phyloP scores from a whole-genome alignment of 2,797 vertebrate species.

The Coccyzus lansbergi region DNA sequence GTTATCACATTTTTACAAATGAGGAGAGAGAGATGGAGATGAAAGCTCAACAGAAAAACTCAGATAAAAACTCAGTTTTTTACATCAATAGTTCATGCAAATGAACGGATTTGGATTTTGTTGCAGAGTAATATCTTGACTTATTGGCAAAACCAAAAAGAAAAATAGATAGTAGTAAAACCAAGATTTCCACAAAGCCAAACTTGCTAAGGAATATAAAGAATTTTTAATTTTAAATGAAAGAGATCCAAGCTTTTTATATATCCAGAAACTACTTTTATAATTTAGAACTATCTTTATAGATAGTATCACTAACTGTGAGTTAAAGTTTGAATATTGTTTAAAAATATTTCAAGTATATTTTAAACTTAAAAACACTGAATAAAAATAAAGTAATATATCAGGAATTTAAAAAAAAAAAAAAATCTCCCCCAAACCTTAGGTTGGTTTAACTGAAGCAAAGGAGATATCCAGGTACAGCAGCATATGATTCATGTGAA shows the following conservation, averaged over 20 bases:
- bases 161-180: neutral
- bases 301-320: neutral
- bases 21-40: neutral
- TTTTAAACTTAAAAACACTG: neutral
- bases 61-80: neutral
- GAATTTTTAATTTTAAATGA: neutral
- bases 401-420: neutral
- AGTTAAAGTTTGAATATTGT: neutral
- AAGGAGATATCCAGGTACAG: neutral
- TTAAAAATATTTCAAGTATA: neutral
- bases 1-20: neutral
- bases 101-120: neutral
- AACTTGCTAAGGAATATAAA: neutral
- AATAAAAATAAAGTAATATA: neutral
- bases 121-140: neutral
- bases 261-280: neutral
- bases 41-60: neutral
- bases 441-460: neutral
- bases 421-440: neutral
- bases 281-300: neutral
- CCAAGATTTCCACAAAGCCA: neutral
- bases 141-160: neutral
- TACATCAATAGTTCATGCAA: neutral
- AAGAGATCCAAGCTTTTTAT: neutral
- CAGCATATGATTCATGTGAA: neutral